These are phyloP conservation scores for Rhamnusium bicolor DNA, from an alignment of 2,888 invertebrate species.

Conservation along the genomic window DNA sequence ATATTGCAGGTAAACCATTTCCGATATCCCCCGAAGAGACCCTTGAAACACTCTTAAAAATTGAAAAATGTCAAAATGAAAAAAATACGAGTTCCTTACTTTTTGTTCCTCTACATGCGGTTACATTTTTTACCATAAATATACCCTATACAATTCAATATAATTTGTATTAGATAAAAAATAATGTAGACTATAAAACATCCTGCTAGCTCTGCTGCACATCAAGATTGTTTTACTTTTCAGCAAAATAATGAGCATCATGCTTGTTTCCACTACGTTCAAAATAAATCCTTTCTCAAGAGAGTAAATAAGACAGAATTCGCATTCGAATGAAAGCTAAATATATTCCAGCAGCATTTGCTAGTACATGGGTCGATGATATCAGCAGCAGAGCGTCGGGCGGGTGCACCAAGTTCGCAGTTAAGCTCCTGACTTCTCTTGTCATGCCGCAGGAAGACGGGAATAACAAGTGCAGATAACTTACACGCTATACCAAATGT, in stretches of 20 bases:
- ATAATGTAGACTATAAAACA: too few species aligned
- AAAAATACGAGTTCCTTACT: too few species aligned
- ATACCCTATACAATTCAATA: too few species aligned
- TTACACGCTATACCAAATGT: conserved; percentile 32
- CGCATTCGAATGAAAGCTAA: conserved; percentile 30
- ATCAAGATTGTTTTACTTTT: not conserved
- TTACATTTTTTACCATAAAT: too few species aligned
- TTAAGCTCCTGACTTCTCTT: conserved; percentile 33
- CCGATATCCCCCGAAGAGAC: too few species aligned
- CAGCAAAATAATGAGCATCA: conserved; percentile 25
- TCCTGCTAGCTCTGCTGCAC: too few species aligned
- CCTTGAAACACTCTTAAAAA: too few species aligned
- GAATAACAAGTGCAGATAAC: conserved; percentile 34
- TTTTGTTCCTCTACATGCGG: too few species aligned
- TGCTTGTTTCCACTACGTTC: conserved; percentile 6
- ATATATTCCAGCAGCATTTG: conserved; percentile 34
- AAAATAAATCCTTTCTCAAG: conserved; percentile 25
- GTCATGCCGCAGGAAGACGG: conserved; percentile 27
- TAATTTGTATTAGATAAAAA: too few species aligned
- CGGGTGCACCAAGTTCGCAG: conserved; percentile 30
- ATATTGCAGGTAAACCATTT: too few species aligned
- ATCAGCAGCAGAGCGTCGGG: conserved; percentile 28
- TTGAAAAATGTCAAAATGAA: too few species aligned
- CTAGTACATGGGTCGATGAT: conserved; percentile 31
- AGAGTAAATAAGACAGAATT: conserved; percentile 32